Percentiles rank a stretch among this genome's conserved stretches.
Conservation (phyloP, 2,113 vertebrate species). For the Xiphias gladius region DNA sequence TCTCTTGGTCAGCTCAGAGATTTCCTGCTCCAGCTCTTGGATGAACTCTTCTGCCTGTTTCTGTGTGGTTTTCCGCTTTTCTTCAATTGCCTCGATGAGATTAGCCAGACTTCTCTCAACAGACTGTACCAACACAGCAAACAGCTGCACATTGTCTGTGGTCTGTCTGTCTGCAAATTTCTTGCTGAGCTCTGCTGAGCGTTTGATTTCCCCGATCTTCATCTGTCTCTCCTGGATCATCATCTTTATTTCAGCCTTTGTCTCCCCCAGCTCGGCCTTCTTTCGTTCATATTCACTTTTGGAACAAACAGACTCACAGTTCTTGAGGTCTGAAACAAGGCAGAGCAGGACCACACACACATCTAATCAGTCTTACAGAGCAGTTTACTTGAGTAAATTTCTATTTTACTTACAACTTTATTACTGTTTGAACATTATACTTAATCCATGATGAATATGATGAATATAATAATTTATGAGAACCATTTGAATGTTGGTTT, state of each 20-base stretch:
- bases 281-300: neutral
- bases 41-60: constrained; percentile 18
- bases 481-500: too few species aligned
- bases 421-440: neutral
- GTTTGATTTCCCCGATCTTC: constrained; percentile 48
- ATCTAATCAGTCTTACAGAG: neutral
- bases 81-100: neutral
- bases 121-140: neutral
- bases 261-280: constrained; percentile 17
- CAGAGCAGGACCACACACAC: neutral
- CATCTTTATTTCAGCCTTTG: neutral
- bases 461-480: too few species aligned
- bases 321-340: constrained; percentile 26
- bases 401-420: neutral
- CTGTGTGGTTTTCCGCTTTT: constrained; percentile 6
- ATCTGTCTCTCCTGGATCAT: constrained; percentile 42
- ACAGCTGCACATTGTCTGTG: neutral
- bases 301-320: too few species aligned
- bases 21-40: constrained; percentile 47
- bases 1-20: constrained; percentile 37
- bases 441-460: too few species aligned
- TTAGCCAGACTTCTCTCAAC: constrained; percentile 3
- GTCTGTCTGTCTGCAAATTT: constrained; percentile 42
- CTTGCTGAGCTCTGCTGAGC: constrained; percentile 32
- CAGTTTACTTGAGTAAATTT: too few species aligned